Evolutionary conservation across 92 coral and sea anemone species (phyloP).

Genomic region (Heteractis magnifica): DNA sequence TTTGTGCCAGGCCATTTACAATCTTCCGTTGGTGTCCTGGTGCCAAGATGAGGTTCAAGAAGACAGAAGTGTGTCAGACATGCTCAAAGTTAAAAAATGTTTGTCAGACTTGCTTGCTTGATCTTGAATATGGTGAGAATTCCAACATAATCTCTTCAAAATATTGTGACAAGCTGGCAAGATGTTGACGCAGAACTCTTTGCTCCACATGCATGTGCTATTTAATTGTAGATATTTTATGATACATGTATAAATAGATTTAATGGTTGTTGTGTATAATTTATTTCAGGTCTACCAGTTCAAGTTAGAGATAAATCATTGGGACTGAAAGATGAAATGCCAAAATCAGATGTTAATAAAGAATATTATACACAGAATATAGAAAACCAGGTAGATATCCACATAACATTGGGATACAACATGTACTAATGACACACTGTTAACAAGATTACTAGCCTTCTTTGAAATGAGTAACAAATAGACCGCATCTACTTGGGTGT

Average conservation of each 20-base stretch:
- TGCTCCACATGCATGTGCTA: not conserved
- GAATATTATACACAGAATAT: conserved; percentile 96
- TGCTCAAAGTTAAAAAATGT: conserved; percentile 96
- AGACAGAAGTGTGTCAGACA: conserved; percentile 98
- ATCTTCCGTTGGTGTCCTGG: conserved; percentile 99
- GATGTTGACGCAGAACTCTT: not conserved
- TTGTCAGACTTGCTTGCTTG: conserved; percentile 95
- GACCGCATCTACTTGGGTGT: too few species aligned
- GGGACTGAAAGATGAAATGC: conserved; percentile 94
- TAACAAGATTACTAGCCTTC: too few species aligned
- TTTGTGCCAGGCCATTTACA: conserved; percentile 97
- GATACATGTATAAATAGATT: not conserved
- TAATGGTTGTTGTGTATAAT: not conserved
- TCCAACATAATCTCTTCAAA: not conserved
- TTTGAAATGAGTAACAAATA: too few species aligned
- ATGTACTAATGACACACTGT: not conserved
- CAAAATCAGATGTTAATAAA: conserved; percentile 97
- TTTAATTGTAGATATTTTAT: not conserved
- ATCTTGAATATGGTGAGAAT: conserved; percentile 91
- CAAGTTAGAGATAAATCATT: conserved; percentile 98
- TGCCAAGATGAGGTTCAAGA: conserved; percentile 98
- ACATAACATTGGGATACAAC: not conserved
- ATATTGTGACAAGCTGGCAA: not conserved
- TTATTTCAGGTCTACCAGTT: conserved; percentile 77
- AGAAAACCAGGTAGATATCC: conserved; percentile 68